Evolutionary conservation across 1,140 invertebrate species (phyloP).

Genomic region (Phenacoccus solenopsis): DNA sequence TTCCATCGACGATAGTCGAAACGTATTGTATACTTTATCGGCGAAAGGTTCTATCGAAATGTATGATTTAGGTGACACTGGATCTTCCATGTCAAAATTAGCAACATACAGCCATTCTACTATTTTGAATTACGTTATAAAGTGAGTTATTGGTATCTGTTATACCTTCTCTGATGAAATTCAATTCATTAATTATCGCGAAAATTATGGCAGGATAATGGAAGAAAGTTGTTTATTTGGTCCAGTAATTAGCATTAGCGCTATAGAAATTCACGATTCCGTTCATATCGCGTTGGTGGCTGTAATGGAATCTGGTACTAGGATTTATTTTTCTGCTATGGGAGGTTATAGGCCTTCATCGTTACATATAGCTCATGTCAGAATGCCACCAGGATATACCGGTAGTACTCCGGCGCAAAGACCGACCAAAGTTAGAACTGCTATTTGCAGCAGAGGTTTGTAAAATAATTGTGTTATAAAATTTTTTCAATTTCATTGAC

Average conservation of each 20-base stretch:
- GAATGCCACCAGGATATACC: conserved; percentile 85
- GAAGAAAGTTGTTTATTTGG: conserved; percentile 8
- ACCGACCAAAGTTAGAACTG: conserved; percentile 74
- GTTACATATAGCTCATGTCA: conserved; percentile 70
- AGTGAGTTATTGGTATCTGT: not conserved
- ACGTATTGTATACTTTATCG: conserved; percentile 82
- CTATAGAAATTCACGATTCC: conserved; percentile 67
- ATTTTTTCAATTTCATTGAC: too few relatives aligned
- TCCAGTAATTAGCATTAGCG: conserved; percentile 45
- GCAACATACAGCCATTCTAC: conserved; percentile 53
- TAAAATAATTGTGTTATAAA: too few relatives aligned
- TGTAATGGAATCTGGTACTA: conserved; percentile 78
- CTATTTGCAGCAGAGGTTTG: conserved; percentile 63
- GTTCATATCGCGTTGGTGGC: conserved; percentile 75
- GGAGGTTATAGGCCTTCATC: conserved; percentile 45
- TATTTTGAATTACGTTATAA: conserved; percentile 7
- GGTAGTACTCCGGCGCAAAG: conserved; percentile 67
- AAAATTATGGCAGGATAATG: not conserved
- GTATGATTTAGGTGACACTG: conserved; percentile 76
- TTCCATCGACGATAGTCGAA: conserved; percentile 73
- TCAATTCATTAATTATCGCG: not conserved
- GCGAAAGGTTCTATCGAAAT: conserved; percentile 70
- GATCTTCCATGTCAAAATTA: conserved; percentile 54
- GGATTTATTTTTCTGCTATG: conserved; percentile 73
- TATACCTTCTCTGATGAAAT: too few relatives aligned